Evolutionary conservation across 2,113 vertebrate species (phyloP).

Genomic region (Xenus cinereus): DNA sequence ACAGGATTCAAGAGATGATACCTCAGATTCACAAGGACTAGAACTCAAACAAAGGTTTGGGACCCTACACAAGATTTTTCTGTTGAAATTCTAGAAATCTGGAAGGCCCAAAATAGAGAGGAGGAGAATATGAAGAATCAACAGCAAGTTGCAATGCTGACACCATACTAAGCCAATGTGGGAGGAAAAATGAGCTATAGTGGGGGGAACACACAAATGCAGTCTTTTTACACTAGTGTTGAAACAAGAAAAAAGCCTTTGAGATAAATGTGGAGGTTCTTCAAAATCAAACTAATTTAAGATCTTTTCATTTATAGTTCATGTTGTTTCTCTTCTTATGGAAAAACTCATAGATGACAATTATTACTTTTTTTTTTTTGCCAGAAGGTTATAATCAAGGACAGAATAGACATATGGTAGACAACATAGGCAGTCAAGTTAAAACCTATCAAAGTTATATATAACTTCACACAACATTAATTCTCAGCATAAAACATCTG

Average conservation of each 20-base stretch:
- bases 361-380: not conserved
- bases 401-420: not conserved
- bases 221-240: not conserved
- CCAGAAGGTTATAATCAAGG: not conserved
- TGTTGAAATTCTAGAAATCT: not conserved
- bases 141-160: not conserved
- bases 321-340: not conserved
- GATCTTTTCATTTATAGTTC: not conserved
- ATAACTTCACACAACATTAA: constrained; percentile 26
- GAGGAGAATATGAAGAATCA: not conserved
- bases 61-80: not conserved
- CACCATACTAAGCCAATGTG: not conserved
- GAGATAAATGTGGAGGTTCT: not conserved
- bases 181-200: not conserved
- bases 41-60: not conserved
- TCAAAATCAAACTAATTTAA: not conserved
- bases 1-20: not conserved
- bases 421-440: not conserved
- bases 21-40: not conserved
- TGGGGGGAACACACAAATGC: not conserved
- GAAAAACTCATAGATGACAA: not conserved
- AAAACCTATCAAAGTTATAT: not conserved
- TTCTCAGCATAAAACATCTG: constrained; percentile 12
- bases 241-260: not conserved
- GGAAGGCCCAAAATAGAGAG: not conserved